Percentiles rank a stretch among this genome's conserved stretches.
Evolutionary conservation across 2,797 vertebrate genomes (phyloP).

Genomic region (Pampus argenteus): DNA sequence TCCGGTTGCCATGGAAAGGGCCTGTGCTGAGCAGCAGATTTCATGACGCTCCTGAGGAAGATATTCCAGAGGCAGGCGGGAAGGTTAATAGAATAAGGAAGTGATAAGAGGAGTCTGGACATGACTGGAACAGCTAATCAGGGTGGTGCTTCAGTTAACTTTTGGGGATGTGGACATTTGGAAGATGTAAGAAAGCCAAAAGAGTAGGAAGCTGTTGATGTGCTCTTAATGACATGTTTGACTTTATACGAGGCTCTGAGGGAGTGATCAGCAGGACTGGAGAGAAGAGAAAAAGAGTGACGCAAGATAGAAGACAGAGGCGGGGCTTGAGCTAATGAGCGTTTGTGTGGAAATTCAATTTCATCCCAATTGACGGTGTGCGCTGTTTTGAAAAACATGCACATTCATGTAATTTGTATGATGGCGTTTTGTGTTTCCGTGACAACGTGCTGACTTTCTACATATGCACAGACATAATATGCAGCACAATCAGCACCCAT

Average conservation of each 20-base stretch:
- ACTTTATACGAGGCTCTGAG: slow-evolving; percentile 63
- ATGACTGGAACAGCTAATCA: slow-evolving; percentile 42
- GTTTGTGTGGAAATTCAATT: slow-evolving; percentile 42
- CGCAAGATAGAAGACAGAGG: slow-evolving; percentile 9
- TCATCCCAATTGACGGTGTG: not conserved
- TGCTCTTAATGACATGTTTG: slow-evolving; percentile 73
- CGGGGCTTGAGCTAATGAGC: not conserved
- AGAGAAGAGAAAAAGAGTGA: slow-evolving; percentile 29
- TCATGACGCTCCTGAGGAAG: slow-evolving; percentile 30
- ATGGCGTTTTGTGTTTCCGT: slow-evolving; percentile 48
- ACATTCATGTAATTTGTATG: slow-evolving; percentile 33
- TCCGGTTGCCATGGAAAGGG: slow-evolving; percentile 49
- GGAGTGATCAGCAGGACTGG: slow-evolving; percentile 42
- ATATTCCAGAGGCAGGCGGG: slow-evolving; percentile 26
- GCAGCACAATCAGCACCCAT: slow-evolving; percentile 16
- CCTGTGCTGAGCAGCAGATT: slow-evolving; percentile 39
- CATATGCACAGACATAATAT: not conserved
- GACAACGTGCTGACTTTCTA: slow-evolving; percentile 29
- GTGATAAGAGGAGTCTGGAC: slow-evolving; percentile 22
- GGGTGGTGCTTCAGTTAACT: slow-evolving; percentile 6
- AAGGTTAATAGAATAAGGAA: slow-evolving; percentile 31
- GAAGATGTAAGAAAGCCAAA: not conserved
- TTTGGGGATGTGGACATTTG: not conserved
- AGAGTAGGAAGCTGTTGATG: slow-evolving; percentile 57
- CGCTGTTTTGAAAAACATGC: slow-evolving; percentile 20